These are phyloP conservation scores for Ennomos fuscantarius DNA, from an alignment of 2,888 invertebrate genomes.

Conservation along the genomic window DNA sequence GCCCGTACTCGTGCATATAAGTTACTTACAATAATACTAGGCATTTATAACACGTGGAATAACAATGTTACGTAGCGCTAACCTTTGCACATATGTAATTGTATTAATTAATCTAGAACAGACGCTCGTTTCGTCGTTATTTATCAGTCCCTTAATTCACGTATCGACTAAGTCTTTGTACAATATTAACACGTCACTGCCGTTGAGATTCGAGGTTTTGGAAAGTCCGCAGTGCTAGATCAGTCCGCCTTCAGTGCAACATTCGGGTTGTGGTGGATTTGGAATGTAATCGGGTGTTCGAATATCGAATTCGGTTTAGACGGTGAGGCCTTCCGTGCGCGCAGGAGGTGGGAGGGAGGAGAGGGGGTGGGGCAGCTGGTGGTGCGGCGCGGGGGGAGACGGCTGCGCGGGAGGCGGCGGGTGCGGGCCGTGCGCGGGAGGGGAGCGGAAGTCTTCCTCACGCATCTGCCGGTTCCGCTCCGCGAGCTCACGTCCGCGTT, in stretches of 20 bases:
- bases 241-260: slow-evolving; percentile 44
- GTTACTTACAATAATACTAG: slow-evolving; percentile 79
- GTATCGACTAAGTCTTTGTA: slow-evolving; percentile 68
- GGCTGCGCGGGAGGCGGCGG: slow-evolving; percentile 75
- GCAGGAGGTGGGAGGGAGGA: slow-evolving; percentile 87
- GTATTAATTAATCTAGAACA: slow-evolving; percentile 57
- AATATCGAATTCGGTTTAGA: slow-evolving; percentile 72
- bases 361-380: slow-evolving; percentile 78
- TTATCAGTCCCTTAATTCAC: slow-evolving; percentile 62
- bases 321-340: slow-evolving; percentile 90
- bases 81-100: slow-evolving; percentile 59
- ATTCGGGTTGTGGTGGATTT: slow-evolving; percentile 41
- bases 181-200: slow-evolving; percentile 67
- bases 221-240: slow-evolving; percentile 38
- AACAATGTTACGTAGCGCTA: slow-evolving; percentile 78
- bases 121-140: slow-evolving; percentile 58
- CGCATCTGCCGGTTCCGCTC: slow-evolving; percentile 81
- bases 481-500: slow-evolving; percentile 81
- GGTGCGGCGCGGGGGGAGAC: slow-evolving; percentile 82
- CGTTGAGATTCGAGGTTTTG: slow-evolving; percentile 39
- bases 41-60: slow-evolving; percentile 77
- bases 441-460: slow-evolving; percentile 82
- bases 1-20: slow-evolving; percentile 82
- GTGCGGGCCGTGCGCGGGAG: slow-evolving; percentile 70
- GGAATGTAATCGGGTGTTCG: slow-evolving; percentile 64